phyloP scores from a whole-genome alignment of 2,113 vertebrate genomes.

The Heterotilapia buettikoferi region DNA sequence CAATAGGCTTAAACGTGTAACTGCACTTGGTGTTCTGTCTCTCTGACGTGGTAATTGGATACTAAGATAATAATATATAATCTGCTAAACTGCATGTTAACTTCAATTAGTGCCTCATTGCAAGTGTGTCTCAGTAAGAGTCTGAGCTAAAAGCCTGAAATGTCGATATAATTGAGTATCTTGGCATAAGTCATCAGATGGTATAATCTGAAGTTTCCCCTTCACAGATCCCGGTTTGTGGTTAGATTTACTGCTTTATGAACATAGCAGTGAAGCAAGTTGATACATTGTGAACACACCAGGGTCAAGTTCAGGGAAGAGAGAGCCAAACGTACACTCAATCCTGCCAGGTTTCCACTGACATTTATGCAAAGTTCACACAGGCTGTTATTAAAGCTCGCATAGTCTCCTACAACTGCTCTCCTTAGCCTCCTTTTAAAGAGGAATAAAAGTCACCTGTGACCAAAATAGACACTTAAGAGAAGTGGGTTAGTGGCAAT shows the following conservation, averaged over 20 bases:
- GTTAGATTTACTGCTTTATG: neutral
- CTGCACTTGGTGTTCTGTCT: neutral
- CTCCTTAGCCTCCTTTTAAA: constrained; percentile 10
- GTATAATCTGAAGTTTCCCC: neutral
- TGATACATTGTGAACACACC: neutral
- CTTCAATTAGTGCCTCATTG: neutral
- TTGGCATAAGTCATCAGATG: neutral
- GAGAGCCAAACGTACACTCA: constrained; percentile 7
- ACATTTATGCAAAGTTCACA: constrained; percentile 67
- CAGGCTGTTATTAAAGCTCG: constrained; percentile 20
- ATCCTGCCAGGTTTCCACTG: constrained; percentile 57
- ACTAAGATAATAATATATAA: neutral
- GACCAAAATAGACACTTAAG: constrained; percentile 16
- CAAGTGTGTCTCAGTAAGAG: neutral
- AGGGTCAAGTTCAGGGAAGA: neutral
- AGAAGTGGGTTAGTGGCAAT: neutral
- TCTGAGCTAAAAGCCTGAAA: neutral
- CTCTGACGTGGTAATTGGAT: neutral
- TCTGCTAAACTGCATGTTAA: neutral
- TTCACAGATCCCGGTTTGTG: neutral
- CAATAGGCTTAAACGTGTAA: neutral
- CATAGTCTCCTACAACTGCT: constrained; percentile 2
- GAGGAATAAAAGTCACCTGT: constrained; percentile 24
- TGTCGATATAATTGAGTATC: neutral
- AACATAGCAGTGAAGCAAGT: neutral